Evolutionary conservation across 2,797 vertebrate genomes (phyloP).

Genomic region (Peromyscus attwateri): DNA sequence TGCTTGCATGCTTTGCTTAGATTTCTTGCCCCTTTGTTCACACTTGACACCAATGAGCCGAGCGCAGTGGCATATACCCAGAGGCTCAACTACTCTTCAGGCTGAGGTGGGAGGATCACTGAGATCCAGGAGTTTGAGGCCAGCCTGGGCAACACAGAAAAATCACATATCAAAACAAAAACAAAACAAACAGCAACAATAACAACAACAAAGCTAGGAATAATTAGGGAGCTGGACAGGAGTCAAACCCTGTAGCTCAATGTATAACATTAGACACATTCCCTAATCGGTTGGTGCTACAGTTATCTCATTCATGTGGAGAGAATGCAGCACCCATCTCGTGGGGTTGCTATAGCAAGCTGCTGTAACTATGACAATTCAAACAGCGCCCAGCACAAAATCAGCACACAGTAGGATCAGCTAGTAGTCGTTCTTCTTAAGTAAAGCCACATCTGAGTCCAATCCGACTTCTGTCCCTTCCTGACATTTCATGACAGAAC

Average conservation of each 20-base stretch:
- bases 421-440: not conserved
- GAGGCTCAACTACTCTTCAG: not conserved
- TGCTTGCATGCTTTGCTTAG: not conserved
- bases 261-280: not conserved
- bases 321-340: not conserved
- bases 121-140: not conserved
- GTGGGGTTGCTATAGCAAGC: not conserved
- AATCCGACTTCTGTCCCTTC: not conserved
- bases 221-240: not conserved
- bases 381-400: not conserved
- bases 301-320: not conserved
- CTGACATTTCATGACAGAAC: too few relatives aligned
- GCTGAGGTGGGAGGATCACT: too few relatives aligned
- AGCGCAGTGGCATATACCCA: not conserved
- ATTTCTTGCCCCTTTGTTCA: not conserved
- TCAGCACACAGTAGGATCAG: not conserved
- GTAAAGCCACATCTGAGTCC: not conserved
- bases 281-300: not conserved
- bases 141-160: not conserved
- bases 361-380: not conserved
- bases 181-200: too few relatives aligned
- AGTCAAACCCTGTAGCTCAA: not conserved
- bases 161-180: not conserved
- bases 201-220: not conserved
- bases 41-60: not conserved